A percentile compares a stretch with the other conserved stretches of the same genome.
Evolutionary conservation across 1,140 invertebrate genomes (phyloP).

Genomic region (Drosophila willistoni): DNA sequence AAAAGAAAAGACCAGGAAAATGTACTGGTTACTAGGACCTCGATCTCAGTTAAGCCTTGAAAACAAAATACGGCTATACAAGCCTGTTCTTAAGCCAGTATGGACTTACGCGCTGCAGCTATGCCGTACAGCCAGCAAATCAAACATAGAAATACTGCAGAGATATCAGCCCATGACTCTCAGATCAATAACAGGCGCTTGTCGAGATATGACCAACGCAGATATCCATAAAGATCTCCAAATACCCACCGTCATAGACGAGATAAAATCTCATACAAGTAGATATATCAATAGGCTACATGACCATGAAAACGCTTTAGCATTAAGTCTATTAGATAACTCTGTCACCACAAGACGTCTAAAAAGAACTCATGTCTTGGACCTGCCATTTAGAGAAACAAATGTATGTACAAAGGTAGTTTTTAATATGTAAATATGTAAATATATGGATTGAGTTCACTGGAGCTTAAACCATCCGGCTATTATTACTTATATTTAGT

Average conservation of each 20-base stretch:
- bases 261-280: not conserved
- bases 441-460: constrained; percentile 4
- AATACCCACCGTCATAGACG: not conserved
- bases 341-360: not conserved
- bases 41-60: not conserved
- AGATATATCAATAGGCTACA: not conserved
- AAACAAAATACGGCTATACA: constrained; percentile 5
- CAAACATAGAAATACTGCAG: constrained; percentile 14
- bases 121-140: constrained; percentile 12
- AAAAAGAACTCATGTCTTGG: not conserved
- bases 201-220: not conserved
- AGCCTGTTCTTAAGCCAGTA: constrained; percentile 16
- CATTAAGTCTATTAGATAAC: constrained; percentile 1
- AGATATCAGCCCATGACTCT: not conserved
- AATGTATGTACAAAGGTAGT: too few species aligned
- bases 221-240: too few species aligned
- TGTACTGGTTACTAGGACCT: not conserved
- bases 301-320: constrained; percentile 2
- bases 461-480: too few species aligned
- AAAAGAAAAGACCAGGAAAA: too few species aligned
- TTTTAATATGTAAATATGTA: too few species aligned
- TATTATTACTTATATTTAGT: too few species aligned
- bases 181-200: too few species aligned
- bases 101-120: constrained; percentile 8
- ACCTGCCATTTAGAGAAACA: not conserved